phyloP scores from a whole-genome alignment of 2,113 vertebrate species.

The Xyliphius kryptos region DNA sequence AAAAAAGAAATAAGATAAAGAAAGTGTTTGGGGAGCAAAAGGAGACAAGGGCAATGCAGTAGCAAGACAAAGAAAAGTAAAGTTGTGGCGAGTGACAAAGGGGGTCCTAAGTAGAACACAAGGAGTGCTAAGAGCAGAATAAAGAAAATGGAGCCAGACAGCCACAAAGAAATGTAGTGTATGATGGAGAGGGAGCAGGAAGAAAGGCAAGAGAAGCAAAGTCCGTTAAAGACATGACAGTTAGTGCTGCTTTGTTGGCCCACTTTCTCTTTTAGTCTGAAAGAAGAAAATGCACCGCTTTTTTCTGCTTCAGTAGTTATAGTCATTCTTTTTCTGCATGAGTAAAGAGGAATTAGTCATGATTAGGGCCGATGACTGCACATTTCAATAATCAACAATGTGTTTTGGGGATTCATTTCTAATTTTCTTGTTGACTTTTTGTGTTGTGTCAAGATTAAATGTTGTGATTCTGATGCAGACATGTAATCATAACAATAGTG shows the following conservation, averaged over 20 bases:
- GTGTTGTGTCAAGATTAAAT: too few relatives aligned
- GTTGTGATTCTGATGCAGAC: too few relatives aligned
- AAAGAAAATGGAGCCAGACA: slow-evolving; percentile 1
- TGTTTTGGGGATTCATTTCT: not conserved
- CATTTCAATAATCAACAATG: not conserved
- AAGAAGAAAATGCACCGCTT: not conserved
- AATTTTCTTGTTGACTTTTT: too few relatives aligned
- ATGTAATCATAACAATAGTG: too few relatives aligned
- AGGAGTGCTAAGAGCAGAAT: slow-evolving; percentile 10
- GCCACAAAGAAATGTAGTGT: not conserved
- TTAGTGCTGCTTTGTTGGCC: not conserved
- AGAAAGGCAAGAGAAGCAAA: not conserved
- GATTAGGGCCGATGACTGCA: not conserved
- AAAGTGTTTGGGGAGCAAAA: not conserved
- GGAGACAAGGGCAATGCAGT: too few relatives aligned
- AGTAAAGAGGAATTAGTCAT: not conserved
- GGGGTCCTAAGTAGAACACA: too few relatives aligned
- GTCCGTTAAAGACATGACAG: not conserved
- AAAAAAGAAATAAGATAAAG: not conserved
- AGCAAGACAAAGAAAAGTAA: not conserved
- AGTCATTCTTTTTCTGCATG: not conserved
- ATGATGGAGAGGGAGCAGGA: not conserved
- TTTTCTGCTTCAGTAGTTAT: not conserved
- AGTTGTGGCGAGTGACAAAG: not conserved
- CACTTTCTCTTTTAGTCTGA: not conserved